phyloP scores from a whole-genome alignment of 2,113 vertebrate genomes.

The Andinoacara biseriatus region DNA sequence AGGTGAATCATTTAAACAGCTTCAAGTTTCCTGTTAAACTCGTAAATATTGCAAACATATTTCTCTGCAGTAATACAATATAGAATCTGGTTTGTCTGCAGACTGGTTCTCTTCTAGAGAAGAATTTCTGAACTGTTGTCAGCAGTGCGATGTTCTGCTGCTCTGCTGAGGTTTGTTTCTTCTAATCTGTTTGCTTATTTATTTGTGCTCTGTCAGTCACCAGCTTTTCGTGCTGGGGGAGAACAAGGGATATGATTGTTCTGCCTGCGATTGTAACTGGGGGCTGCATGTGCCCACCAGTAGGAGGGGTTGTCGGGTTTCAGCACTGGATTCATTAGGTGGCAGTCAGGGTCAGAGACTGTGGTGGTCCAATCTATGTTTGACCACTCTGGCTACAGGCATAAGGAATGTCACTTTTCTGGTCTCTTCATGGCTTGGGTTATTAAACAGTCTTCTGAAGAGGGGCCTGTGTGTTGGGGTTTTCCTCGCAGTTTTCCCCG shows the following conservation, averaged over 20 bases:
- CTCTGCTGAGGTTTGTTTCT: neutral
- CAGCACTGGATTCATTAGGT: too few relatives aligned
- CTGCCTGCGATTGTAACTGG: too few relatives aligned
- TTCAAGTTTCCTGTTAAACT: neutral
- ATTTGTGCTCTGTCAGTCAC: neutral
- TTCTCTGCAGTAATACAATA: neutral
- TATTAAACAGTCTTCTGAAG: neutral
- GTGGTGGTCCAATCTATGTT: neutral
- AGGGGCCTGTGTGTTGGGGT: too few relatives aligned
- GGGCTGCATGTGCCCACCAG: neutral
- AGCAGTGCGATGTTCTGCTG: neutral
- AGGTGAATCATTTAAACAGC: neutral
- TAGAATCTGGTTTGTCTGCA: neutral
- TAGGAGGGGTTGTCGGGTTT: neutral
- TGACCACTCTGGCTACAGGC: neutral
- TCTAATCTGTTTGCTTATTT: neutral
- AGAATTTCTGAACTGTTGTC: neutral
- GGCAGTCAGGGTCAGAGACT: too few relatives aligned
- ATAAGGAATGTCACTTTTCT: accelerated
- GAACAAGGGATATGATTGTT: too few relatives aligned
- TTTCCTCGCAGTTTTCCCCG: too few relatives aligned
- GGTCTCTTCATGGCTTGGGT: neutral
- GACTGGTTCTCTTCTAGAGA: neutral
- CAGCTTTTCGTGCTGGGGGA: neutral
- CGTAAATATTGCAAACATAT: neutral